These are phyloP conservation scores for Drosophila nannoptera DNA, from an alignment of 1,140 invertebrate species.

Conservation along the genomic window DNA sequence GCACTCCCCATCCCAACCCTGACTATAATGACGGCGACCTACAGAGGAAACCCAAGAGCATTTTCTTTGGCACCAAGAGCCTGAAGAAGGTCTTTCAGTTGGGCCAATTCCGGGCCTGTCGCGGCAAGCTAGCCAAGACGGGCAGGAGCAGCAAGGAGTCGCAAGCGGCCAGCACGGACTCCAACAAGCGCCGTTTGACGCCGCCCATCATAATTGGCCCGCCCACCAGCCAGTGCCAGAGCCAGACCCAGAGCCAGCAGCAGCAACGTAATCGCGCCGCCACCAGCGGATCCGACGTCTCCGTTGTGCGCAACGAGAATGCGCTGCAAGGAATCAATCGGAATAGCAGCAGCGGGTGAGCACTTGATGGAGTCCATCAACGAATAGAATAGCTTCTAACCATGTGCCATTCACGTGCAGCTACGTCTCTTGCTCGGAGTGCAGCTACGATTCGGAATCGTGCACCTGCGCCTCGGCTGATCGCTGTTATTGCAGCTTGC, in stretches of 20 bases:
- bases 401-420: constrained; percentile 24
- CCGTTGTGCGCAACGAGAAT: constrained; percentile 70
- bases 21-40: background rate
- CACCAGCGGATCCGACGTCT: constrained; percentile 78
- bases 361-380: background rate
- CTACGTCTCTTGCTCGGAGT: constrained; percentile 92
- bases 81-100: constrained; percentile 80
- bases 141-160: constrained; percentile 38
- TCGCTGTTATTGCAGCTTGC: constrained; percentile 87
- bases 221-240: constrained; percentile 34
- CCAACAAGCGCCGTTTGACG: constrained; percentile 51
- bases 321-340: constrained; percentile 81
- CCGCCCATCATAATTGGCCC: constrained; percentile 56
- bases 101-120: constrained; percentile 72
- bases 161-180: constrained; percentile 33
- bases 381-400: background rate
- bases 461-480: constrained; percentile 87
- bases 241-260: constrained; percentile 41
- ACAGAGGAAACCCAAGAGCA: constrained; percentile 81
- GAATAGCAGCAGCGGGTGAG: constrained; percentile 84
- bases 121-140: constrained; percentile 61
- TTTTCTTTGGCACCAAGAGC: constrained; percentile 81
- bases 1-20: background rate
- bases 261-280: constrained; percentile 64
- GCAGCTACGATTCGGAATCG: constrained; percentile 89